Base-by-base conservation (phyloP, 2,797 vertebrate genomes). In the Melanotaenia pygmaea region DNA sequence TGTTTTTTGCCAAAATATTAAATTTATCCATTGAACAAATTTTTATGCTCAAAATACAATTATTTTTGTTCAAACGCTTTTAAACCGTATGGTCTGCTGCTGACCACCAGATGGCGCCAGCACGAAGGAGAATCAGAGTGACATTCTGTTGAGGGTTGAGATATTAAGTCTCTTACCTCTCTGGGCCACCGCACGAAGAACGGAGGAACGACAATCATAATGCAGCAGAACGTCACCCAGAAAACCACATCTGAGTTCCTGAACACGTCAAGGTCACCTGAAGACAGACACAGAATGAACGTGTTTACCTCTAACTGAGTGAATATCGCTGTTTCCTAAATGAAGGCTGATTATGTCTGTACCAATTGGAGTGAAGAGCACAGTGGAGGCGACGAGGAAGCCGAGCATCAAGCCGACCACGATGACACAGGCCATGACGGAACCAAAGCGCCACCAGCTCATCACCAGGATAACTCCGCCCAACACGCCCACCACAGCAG, bases 361-460 rank as follows among this genome's bases (percentile, higher is more conserved):
- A 99, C 98, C 97, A 24, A 99, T 68, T 0, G 96, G 97, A 32
- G 97, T 98, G 84, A 98, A 98, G 92, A 99, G 92, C 54, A 94
- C 28, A 0, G 75, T 74, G 0, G 96, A 94, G 0, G 97, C 93
- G 14, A 95, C 8, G 8, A 97, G 93, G 86, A 96, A 97, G 50
- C 98, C 97, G 37, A 98, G 88, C 77, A 96, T 95, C 2, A 99
- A 89, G 20, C 97, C 97, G 0, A 96, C 91, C 63, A 96, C 89
- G 35, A 96, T 60, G 68, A 97, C 82, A 30, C 94, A 97, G 1
- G 95, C 82, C 64, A 93, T 73, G 70, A 97, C 93, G 0, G 94
- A 94, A 0, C 97, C 97, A 10, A 96, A 96, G 16, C 96, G 91
- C 98, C 98, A 99, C 98, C 98, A 99, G 35, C 89, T 90, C 77